These are phyloP conservation scores for Clarias fuscus DNA, from an alignment of 2,797 vertebrate genomes.

Conservation along the genomic window DNA sequence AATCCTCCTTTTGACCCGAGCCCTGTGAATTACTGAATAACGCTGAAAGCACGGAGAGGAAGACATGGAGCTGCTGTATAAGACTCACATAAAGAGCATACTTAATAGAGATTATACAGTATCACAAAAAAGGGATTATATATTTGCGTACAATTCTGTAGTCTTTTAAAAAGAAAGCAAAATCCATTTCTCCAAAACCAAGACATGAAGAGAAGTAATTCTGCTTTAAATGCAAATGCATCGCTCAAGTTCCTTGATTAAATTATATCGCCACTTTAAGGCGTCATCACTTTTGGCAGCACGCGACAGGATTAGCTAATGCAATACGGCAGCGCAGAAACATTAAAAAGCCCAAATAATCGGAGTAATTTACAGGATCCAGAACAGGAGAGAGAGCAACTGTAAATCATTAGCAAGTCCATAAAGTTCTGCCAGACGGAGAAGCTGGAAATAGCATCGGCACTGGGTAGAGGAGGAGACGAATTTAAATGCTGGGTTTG, in stretches of 20 bases:
- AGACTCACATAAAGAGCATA: neutral
- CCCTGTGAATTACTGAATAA: neutral
- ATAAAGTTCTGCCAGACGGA: constrained; percentile 71
- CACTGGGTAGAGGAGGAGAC: constrained; percentile 27
- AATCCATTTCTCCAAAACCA: constrained; percentile 8
- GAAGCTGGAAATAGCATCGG: constrained; percentile 71
- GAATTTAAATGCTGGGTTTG: constrained; percentile 40
- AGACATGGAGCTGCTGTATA: neutral
- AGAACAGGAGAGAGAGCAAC: constrained; percentile 62
- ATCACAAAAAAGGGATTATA: constrained; percentile 24
- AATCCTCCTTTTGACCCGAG: neutral
- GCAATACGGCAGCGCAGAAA: constrained; percentile 72
- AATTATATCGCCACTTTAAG: constrained; percentile 41
- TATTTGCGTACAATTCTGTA: constrained; percentile 15
- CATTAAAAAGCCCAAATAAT: constrained; percentile 74
- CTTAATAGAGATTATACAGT: constrained; percentile 19
- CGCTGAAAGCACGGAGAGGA: neutral
- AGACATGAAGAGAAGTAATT: constrained; percentile 11
- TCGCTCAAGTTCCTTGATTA: constrained; percentile 35
- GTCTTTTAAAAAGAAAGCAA: constrained; percentile 3
- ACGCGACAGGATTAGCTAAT: constrained; percentile 63
- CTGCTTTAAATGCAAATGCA: constrained; percentile 20
- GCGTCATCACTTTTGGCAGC: constrained; percentile 29
- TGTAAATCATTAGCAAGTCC: constrained; percentile 73
- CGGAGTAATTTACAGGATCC: constrained; percentile 75